Conservation (phyloP, 2,888 invertebrate genomes). For the Drosophila subquinaria region DNA sequence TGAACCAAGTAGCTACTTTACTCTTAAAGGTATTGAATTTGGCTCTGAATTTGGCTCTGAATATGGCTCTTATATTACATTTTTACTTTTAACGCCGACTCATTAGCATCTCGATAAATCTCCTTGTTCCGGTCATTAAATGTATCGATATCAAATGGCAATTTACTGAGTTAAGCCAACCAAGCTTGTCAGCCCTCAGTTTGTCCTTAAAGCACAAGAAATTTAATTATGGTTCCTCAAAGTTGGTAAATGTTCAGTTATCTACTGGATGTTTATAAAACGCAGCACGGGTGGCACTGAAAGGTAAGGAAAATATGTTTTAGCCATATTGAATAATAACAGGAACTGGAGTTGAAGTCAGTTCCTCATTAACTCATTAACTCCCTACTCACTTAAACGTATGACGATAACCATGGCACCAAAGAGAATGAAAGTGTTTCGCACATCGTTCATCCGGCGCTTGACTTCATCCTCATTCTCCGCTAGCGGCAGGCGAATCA, state of each 20-base stretch:
- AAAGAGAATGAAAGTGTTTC: neutral
- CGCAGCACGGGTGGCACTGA: conserved; percentile 1
- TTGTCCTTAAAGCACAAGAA: neutral
- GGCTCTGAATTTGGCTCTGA: neutral
- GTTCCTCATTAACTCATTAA: neutral
- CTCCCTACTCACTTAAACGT: neutral
- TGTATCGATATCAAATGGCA: conserved; percentile 1
- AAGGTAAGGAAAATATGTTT: neutral
- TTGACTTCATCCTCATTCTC: neutral
- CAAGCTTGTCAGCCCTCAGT: neutral
- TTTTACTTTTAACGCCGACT: neutral
- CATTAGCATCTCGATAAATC: neutral
- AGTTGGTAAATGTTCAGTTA: neutral
- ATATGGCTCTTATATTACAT: neutral
- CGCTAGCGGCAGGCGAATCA: neutral
- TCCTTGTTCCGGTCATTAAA: conserved; percentile 1
- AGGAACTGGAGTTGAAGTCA: neutral
- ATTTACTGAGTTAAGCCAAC: neutral
- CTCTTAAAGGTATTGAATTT: neutral
- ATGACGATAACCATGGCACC: neutral
- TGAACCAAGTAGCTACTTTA: neutral
- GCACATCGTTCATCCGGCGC: neutral
- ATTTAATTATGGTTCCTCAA: neutral
- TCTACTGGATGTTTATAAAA: neutral
- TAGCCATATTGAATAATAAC: neutral